Evolutionary conservation across 2,888 invertebrate genomes (phyloP), one percentile per base, ranked within the genome.

Genomic region (Galerucella pusilla): DNA sequence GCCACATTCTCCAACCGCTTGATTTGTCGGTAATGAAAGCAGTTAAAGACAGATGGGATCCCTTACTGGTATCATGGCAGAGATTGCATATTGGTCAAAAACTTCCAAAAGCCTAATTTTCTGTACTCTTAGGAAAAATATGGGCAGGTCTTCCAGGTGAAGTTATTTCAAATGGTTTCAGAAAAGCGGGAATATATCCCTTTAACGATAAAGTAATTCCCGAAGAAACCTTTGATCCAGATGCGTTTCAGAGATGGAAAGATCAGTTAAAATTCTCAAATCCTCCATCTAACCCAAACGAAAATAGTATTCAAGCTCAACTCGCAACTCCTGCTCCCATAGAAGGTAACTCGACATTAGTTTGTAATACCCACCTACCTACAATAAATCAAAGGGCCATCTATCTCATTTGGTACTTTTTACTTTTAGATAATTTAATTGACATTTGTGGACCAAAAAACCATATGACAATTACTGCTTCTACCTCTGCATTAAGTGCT

Each of bases 181-280:
- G 57, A 65, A 76, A 76, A 70, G 71, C 68, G 11, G 76, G 67
- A 10, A 74, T 74, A 63, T 70, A 70, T 57, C 71, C 76, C 1
- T 71, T 76, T 6, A 66, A 71, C 20, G 45, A 68, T 54, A 54
- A 72, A 46, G 75, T 77, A n/a, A 52, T 74, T 52, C 63, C 71
- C 11, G 60, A 65, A 35, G 70, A 66, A 61, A 74, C 35, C 10
- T 76, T 69, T 71, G 64, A 74, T 61, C 52, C 72, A 54, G 59
- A 49, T 54, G 69, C 66, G 12, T 57, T 74, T 28, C 61, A 49
- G 42, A 60, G 67, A 71, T 67, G 74, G 67, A 71, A 71, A 60
- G 20, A 28, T 60, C 25, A 60, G 12, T 60, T 60, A 60, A 25
- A 60, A 60, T 10, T 60, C 60, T 60, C 60, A 60, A 60, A 60